phyloP scores from a whole-genome alignment of 2,113 vertebrate genomes.

The Lepus timidus region DNA sequence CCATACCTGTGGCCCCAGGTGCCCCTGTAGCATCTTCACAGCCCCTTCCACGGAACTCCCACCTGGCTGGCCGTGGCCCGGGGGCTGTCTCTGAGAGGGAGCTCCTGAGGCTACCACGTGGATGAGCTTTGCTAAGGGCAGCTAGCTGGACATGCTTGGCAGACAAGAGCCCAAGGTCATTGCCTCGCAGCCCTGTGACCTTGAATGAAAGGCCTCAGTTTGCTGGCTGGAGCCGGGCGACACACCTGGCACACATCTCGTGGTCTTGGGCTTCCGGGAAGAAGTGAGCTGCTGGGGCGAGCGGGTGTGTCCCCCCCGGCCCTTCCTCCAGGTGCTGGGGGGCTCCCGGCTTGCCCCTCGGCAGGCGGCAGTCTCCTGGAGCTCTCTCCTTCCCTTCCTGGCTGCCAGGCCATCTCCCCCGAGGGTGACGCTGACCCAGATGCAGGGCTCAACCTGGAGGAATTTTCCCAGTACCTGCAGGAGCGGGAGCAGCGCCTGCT shows the following conservation, averaged over 20 bases:
- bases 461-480: slow-evolving; percentile 91
- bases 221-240: neutral
- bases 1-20: neutral
- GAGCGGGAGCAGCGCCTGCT: slow-evolving; percentile 91
- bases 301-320: neutral
- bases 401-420: slow-evolving; percentile 87
- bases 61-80: too few relatives aligned
- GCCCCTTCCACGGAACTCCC: neutral
- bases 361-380: neutral
- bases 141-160: neutral
- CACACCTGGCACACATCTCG: neutral
- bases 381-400: neutral
- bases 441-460: slow-evolving; percentile 92
- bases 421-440: slow-evolving; percentile 89
- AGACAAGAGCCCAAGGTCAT: neutral
- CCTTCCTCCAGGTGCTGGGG: neutral
- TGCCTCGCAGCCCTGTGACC: slow-evolving; percentile 54
- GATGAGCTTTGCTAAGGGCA: neutral
- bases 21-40: neutral
- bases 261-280: slow-evolving; percentile 4
- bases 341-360: neutral
- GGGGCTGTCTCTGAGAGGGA: neutral
- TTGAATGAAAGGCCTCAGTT: slow-evolving; percentile 56
- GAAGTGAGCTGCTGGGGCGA: neutral
- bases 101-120: neutral